Conservation (phyloP, 2,888 invertebrate species). For the Perizoma flavofasciatum region DNA sequence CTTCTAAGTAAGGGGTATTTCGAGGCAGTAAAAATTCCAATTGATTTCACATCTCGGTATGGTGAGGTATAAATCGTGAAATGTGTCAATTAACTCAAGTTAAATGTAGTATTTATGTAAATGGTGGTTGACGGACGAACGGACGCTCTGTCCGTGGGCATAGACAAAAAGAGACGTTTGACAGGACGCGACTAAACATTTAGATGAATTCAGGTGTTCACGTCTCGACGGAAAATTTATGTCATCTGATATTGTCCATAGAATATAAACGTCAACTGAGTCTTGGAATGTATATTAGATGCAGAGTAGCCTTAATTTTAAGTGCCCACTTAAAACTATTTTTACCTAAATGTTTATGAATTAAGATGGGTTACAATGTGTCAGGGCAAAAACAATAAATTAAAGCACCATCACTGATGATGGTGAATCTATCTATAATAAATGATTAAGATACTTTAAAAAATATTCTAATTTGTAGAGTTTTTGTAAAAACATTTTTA, state of each 20-base stretch:
- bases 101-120: constrained; percentile 81
- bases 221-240: constrained; percentile 23
- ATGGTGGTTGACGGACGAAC: constrained; percentile 68
- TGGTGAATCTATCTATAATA: no score
- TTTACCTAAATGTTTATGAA: no score
- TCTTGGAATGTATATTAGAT: no score
- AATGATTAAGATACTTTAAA: no score
- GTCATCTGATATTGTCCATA: constrained; percentile 11
- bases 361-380: no score
- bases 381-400: constrained; percentile 8
- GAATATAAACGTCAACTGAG: neutral
- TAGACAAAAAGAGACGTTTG: constrained; percentile 64
- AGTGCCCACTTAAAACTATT: no score
- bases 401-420: neutral
- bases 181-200: constrained; percentile 57
- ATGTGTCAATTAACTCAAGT: constrained; percentile 81
- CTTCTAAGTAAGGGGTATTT: constrained; percentile 28
- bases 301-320: no score
- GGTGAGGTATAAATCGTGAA: constrained; percentile 75
- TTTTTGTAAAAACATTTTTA: no score
- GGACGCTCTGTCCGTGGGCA: constrained; percentile 43
- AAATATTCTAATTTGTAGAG: neutral
- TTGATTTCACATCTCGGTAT: constrained; percentile 51
- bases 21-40: constrained; percentile 44
- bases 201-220: constrained; percentile 52